These are phyloP conservation scores for Pygoscelis antarcticus DNA, from an alignment of 2,113 vertebrate genomes.

Conservation along the genomic window DNA sequence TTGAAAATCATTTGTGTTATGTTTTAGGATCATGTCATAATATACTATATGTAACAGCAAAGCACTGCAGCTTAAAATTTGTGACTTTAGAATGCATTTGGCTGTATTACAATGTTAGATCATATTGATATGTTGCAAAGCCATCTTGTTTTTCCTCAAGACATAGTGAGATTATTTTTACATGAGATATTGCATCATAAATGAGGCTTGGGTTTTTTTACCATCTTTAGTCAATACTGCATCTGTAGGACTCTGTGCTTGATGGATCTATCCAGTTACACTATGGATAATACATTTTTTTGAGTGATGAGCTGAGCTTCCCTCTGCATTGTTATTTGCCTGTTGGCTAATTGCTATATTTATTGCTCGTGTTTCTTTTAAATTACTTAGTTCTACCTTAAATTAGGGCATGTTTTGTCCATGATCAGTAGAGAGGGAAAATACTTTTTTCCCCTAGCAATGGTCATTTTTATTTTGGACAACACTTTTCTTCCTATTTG, in stretches of 20 bases:
- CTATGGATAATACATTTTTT: neutral
- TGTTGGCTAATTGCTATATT: neutral
- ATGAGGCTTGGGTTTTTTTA: neutral
- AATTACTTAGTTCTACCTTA: neutral
- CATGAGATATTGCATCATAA: neutral
- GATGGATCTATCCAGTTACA: neutral
- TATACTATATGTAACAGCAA: too few species aligned
- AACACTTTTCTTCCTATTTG: neutral
- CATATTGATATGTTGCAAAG: neutral
- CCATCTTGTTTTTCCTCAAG: neutral
- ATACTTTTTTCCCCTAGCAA: neutral
- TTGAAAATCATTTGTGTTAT: neutral
- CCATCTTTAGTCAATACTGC: neutral
- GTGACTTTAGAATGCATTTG: neutral
- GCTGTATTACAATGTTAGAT: neutral
- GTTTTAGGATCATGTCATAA: neutral
- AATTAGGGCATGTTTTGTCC: neutral
- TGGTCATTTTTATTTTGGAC: neutral
- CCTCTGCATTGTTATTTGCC: neutral
- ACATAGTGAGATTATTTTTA: neutral
- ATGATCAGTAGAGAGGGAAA: neutral
- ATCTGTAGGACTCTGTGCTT: neutral
- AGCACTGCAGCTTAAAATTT: neutral
- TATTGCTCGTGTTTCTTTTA: neutral
- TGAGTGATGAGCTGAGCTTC: neutral